A percentile compares a stretch with the other conserved stretches of the same genome.
These are phyloP conservation scores for Hetaerina titia DNA, from an alignment of 2,888 invertebrate genomes.

Conservation along the genomic window DNA sequence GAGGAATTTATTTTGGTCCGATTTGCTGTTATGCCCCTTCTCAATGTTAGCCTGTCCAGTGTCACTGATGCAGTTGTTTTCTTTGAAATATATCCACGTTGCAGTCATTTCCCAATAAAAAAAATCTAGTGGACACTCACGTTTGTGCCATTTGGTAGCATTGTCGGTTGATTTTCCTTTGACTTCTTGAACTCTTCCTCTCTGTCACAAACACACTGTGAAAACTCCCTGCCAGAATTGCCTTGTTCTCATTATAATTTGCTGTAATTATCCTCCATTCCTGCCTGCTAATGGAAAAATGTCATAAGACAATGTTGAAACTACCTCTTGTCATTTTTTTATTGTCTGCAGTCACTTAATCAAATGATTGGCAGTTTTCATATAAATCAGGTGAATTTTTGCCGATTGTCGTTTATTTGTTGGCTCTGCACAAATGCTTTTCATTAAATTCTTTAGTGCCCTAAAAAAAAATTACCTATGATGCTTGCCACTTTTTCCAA, in stretches of 20 bases:
- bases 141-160: neutral
- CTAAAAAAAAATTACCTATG: neutral
- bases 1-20: neutral
- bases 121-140: neutral
- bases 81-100: neutral
- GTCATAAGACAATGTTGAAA: neutral
- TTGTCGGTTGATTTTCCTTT: neutral
- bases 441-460: conserved; percentile 21
- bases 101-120: neutral
- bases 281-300: neutral
- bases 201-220: neutral
- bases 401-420: neutral
- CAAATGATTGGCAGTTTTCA: neutral
- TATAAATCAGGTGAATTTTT: conserved; percentile 36
- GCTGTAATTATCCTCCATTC: neutral
- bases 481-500: conserved; percentile 45
- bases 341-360: neutral
- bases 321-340: conserved; percentile 61
- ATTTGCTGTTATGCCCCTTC: conserved; percentile 29
- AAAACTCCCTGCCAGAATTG: neutral
- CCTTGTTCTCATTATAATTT: neutral
- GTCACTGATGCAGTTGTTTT: conserved; percentile 23
- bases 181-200: neutral
- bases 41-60: conserved; percentile 19
- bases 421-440: conserved; percentile 28